A percentile compares a stretch with the other conserved stretches of the same genome.
These are phyloP conservation scores for Lysandra bellargus DNA, from an alignment of 2,888 invertebrate species.

Conservation along the genomic window DNA sequence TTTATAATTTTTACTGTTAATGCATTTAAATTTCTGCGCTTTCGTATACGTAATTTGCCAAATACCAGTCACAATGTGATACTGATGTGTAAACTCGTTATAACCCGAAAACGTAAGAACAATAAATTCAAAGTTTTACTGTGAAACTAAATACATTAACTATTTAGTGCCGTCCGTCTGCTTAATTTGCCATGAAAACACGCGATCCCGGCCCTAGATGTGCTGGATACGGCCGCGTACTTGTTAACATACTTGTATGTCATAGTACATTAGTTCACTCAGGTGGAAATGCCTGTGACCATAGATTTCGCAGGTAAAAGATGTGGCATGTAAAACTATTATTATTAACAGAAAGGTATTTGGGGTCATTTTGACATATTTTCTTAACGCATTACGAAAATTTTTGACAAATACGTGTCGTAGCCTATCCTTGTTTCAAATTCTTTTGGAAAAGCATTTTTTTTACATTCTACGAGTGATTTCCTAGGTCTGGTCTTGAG, in stretches of 20 bases:
- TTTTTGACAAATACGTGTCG: background rate
- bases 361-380: background rate
- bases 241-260: slow-evolving; percentile 39
- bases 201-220: slow-evolving; percentile 48
- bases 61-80: background rate
- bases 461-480: background rate
- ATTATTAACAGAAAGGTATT: background rate
- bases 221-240: slow-evolving; percentile 39
- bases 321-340: background rate
- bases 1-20: background rate
- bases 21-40: background rate
- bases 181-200: slow-evolving; percentile 69
- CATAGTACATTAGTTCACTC: background rate
- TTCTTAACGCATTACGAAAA: background rate
- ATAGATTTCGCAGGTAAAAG: background rate
- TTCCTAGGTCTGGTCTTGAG: too few species aligned
- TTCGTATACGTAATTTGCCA: background rate
- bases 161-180: slow-evolving; percentile 59
- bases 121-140: slow-evolving; percentile 42
- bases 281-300: background rate
- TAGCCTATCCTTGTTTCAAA: background rate
- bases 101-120: slow-evolving; percentile 16
- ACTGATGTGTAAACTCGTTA: slow-evolving; percentile 6
- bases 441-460: background rate
- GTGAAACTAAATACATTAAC: slow-evolving; percentile 63